Base-by-base conservation (phyloP, 2,888 invertebrate genomes). In the Drosophila ustulata region DNA sequence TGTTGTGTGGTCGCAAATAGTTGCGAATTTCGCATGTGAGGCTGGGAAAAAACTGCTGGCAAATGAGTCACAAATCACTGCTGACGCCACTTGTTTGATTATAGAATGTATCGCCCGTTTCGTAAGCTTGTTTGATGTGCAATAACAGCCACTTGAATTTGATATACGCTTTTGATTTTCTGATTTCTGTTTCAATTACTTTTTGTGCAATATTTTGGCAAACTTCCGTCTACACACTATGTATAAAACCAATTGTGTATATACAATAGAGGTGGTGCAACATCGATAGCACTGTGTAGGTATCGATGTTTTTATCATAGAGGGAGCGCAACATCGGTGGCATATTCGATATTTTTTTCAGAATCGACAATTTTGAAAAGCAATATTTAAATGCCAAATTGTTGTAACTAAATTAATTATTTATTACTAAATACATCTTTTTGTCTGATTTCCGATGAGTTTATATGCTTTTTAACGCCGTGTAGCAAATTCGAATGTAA, bases 51-150 rank as follows among this genome's bases (percentile, higher is more conserved):
- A 37, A 37, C 74, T 58, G 71, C 11, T 23, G 26, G 4, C 30
- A 55, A 74, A 61, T 85, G 84, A 85, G 66, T 85, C 84, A 85
- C 88, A 64, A 66, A 46, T 62, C 28, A 43, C 51, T 51, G 57
- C 41, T 78, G 70, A 67, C 51, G 53, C 32, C 66, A 66, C 63
- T 56, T 18, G 8, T 45, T 25, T 61, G 11, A 32, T 47, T 7
- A 25, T 41, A 8, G 25, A 30, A 18, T 23, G 11, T 46, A 28
- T 56, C 8, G 39, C 6, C 18, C 3, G 25, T 57, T 18, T 46
- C 45, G 47, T 55, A 76, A 63, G 61, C 68, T 72, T 43, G 62
- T 39, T 61, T 52, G 6, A 18, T 56, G 49, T 55, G 7, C 41
- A 46, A 45, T 5, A 47, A 23, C 41, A 68, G 65, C 58, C 73